These are phyloP conservation scores for Drosophila anomalata DNA, from an alignment of 2,888 invertebrate genomes.

Conservation along the genomic window DNA sequence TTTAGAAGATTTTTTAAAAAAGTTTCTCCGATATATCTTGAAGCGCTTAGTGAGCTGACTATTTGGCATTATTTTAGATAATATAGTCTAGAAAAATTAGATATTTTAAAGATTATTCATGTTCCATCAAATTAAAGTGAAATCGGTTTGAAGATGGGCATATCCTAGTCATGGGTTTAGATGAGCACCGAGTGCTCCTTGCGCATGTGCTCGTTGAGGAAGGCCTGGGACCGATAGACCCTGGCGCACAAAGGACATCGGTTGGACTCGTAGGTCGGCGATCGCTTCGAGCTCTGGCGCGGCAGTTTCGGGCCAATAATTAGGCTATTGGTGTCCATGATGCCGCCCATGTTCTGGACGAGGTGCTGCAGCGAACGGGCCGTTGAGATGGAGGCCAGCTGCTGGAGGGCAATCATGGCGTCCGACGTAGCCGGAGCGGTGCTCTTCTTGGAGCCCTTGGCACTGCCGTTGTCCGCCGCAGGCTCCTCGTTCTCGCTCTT, in stretches of 20 bases:
- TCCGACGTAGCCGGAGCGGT: slow-evolving; percentile 51
- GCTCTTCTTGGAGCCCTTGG: slow-evolving; percentile 39
- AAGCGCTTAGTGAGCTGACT: not conserved
- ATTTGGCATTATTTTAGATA: slow-evolving; percentile 1
- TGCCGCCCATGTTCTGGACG: slow-evolving; percentile 71
- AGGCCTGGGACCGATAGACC: slow-evolving; percentile 83
- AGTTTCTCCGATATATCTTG: not conserved
- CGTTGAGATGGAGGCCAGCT: slow-evolving; percentile 82
- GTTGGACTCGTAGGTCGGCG: slow-evolving; percentile 78
- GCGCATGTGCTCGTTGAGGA: slow-evolving; percentile 84
- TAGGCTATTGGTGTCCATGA: slow-evolving; percentile 65
- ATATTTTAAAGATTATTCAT: not conserved
- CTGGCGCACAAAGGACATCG: slow-evolving; percentile 83
- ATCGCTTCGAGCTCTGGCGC: slow-evolving; percentile 74
- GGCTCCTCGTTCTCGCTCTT: slow-evolving; percentile 67
- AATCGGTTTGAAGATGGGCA: not conserved
- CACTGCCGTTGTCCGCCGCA: slow-evolving; percentile 15
- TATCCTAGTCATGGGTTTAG: slow-evolving; percentile 48
- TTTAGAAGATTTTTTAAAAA: not conserved
- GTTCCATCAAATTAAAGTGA: not conserved
- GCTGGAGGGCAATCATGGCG: slow-evolving; percentile 81
- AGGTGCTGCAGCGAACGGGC: slow-evolving; percentile 75
- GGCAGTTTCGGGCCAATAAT: slow-evolving; percentile 67
- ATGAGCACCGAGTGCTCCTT: slow-evolving; percentile 83
- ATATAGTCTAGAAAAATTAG: too few species aligned